Percentiles rank a stretch among this genome's conserved stretches.
Conservation (phyloP, 2,888 invertebrate genomes). For the Lypha dubia region DNA sequence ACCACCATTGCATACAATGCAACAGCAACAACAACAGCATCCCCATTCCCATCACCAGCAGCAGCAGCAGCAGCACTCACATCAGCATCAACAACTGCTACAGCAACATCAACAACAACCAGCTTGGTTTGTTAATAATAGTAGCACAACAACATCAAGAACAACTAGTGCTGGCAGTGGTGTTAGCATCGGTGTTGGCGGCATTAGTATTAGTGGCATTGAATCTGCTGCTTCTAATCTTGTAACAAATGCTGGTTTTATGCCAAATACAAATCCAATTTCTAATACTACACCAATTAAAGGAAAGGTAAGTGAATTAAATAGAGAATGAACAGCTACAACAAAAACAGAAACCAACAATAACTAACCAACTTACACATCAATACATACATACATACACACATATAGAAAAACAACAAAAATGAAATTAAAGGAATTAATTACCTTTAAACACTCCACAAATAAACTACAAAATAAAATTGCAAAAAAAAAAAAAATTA, state of each 20-base stretch:
- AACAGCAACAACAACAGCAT: constrained; percentile 49
- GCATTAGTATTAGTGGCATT: constrained; percentile 57
- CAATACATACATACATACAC: too few relatives aligned
- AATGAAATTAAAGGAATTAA: constrained; percentile 45
- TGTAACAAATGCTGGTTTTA: constrained; percentile 66
- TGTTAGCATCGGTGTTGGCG: constrained; percentile 26
- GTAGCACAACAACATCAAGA: constrained; percentile 23
- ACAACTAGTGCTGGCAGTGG: neutral
- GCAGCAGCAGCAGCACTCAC: constrained; percentile 35
- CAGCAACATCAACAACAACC: constrained; percentile 64
- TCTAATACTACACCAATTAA: constrained; percentile 71
- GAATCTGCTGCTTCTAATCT: constrained; percentile 61
- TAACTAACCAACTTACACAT: too few relatives aligned
- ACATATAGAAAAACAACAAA: neutral
- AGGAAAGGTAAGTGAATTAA: constrained; percentile 73
- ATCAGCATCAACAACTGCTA: constrained; percentile 55
- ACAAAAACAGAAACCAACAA: constrained; percentile 37
- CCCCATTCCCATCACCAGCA: constrained; percentile 48
- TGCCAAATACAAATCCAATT: constrained; percentile 72
- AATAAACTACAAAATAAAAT: constrained; percentile 38
- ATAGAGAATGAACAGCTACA: constrained; percentile 59
- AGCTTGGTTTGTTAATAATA: constrained; percentile 68
- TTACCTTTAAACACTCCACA: constrained; percentile 61
- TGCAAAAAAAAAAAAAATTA: constrained; percentile 10
- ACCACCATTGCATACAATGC: constrained; percentile 67